A percentile compares a stretch with the other conserved stretches of the same genome.
Evolutionary conservation across 2,113 vertebrate species (phyloP).

Genomic region (Coturnix japonica): DNA sequence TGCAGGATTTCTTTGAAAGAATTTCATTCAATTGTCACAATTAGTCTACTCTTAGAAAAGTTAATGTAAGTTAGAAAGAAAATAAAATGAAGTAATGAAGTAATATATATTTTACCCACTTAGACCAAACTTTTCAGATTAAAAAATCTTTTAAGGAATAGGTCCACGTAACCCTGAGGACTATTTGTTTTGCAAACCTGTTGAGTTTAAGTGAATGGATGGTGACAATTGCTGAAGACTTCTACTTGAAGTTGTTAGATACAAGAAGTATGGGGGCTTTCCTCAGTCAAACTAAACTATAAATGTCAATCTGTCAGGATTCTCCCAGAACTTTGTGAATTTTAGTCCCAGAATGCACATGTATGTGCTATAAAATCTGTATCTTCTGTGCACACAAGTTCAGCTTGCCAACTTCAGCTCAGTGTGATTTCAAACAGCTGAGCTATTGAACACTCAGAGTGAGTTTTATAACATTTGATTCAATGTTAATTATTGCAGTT

Average conservation of each 20-base stretch:
- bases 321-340: neutral
- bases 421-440: slow-evolving; percentile 49
- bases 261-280: neutral
- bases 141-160: neutral
- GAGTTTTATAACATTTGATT: slow-evolving; percentile 23
- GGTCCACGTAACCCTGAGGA: neutral
- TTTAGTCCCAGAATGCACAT: neutral
- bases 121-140: neutral
- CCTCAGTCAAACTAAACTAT: neutral
- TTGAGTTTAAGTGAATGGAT: neutral
- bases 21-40: neutral
- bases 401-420: slow-evolving; percentile 22
- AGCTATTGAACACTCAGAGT: slow-evolving; percentile 30
- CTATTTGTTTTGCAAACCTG: neutral
- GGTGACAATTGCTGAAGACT: neutral
- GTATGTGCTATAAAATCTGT: neutral
- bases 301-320: neutral
- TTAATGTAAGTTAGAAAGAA: neutral
- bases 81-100: neutral
- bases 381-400: neutral
- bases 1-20: neutral
- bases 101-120: neutral
- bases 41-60: neutral
- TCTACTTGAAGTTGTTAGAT: neutral
- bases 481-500: slow-evolving; percentile 6